Evolutionary conservation across 2,888 invertebrate genomes (phyloP).

Genomic region (Amorpha juglandis): DNA sequence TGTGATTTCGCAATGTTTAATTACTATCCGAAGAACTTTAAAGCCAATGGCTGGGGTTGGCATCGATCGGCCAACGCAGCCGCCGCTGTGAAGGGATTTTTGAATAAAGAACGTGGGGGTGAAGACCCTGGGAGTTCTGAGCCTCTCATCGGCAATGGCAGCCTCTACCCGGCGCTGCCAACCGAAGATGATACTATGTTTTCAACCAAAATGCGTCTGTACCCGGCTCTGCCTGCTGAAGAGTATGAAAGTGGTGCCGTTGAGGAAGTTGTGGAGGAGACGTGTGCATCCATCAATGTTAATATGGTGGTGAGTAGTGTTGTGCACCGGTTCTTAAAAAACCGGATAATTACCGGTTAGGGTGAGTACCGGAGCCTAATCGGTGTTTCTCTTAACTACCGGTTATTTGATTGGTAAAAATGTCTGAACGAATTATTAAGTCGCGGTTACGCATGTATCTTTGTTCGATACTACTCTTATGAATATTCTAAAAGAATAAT

Average conservation of each 20-base stretch:
- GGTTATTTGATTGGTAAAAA: no score
- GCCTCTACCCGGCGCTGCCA: slow-evolving; percentile 71
- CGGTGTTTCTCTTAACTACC: no score
- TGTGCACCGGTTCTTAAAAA: no score
- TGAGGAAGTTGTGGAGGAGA: slow-evolving; percentile 74
- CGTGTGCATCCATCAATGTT: slow-evolving; percentile 72
- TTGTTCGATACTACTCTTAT: no score
- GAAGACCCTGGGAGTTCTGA: slow-evolving; percentile 51
- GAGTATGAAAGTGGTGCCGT: slow-evolving; percentile 77
- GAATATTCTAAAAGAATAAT: no score
- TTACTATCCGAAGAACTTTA: slow-evolving; percentile 78
- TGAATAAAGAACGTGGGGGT: slow-evolving; percentile 69
- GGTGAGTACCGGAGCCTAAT: no score
- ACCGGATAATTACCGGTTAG: no score
- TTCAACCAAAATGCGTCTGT: slow-evolving; percentile 60
- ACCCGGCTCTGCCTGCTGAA: slow-evolving; percentile 73
- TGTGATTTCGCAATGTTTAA: slow-evolving; percentile 32
- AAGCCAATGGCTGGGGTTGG: slow-evolving; percentile 80
- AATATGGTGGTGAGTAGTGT: slow-evolving; percentile 76
- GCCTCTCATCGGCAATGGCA: slow-evolving; percentile 58
- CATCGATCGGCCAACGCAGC: slow-evolving; percentile 64
- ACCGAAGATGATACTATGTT: slow-evolving; percentile 68
- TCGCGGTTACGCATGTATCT: no score
- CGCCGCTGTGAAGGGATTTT: slow-evolving; percentile 67
- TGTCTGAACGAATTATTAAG: no score